Evolutionary conservation across 1,140 invertebrate species (phyloP).

Genomic region (Bombus affinis): DNA sequence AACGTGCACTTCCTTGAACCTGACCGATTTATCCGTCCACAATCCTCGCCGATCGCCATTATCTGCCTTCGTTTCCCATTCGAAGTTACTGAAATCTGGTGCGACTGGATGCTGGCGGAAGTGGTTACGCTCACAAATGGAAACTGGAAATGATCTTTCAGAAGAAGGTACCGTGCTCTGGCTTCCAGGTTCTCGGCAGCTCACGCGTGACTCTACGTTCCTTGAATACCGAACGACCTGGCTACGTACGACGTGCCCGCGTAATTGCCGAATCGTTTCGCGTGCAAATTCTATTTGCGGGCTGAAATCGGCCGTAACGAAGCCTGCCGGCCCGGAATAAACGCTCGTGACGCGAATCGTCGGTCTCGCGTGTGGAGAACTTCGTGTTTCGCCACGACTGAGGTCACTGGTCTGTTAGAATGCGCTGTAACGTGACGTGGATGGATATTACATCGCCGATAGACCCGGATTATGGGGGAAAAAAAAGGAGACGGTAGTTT

Average conservation of each 20-base stretch:
- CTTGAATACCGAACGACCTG: slow-evolving; percentile 33
- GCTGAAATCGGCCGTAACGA: slow-evolving; percentile 13
- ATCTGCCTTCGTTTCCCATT: slow-evolving; percentile 32
- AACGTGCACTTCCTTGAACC: slow-evolving; percentile 28
- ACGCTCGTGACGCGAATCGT: too few relatives aligned
- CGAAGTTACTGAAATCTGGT: slow-evolving; percentile 51
- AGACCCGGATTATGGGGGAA: neutral
- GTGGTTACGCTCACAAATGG: slow-evolving; percentile 69
- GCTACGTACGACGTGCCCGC: neutral
- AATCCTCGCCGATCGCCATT: slow-evolving; percentile 31
- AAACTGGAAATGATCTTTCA: slow-evolving; percentile 67
- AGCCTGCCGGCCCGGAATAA: too few relatives aligned
- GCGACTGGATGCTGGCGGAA: slow-evolving; percentile 54
- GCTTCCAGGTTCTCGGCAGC: slow-evolving; percentile 43
- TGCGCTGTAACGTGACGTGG: neutral
- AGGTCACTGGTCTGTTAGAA: neutral
- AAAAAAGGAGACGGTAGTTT: neutral
- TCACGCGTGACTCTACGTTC: neutral
- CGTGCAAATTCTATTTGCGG: slow-evolving; percentile 17
- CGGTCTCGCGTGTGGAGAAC: too few relatives aligned
- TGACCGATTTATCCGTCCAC: slow-evolving; percentile 51
- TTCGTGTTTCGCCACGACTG: neutral
- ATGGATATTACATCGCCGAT: neutral
- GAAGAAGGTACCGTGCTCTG: neutral
- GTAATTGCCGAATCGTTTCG: slow-evolving; percentile 33